Percentiles rank a stretch among this genome's conserved stretches.
Evolutionary conservation across 2,888 invertebrate genomes (phyloP).

Genomic region (Pimpla rufipes): DNA sequence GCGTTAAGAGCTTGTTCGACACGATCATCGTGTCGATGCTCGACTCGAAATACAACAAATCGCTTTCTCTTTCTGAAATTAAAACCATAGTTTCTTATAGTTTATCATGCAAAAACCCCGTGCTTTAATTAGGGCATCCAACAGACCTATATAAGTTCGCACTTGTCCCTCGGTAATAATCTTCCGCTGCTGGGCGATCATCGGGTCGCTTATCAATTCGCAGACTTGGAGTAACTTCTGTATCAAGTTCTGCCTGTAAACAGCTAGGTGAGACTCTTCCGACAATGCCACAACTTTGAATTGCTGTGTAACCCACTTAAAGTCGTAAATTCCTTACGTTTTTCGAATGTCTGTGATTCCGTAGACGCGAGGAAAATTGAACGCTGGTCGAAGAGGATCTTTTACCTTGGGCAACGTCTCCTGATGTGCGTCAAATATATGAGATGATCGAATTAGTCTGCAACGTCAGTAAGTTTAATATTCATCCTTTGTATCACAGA

Average conservation of each 20-base stretch:
- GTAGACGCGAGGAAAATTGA: slow-evolving; percentile 90
- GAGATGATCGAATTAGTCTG: slow-evolving; percentile 88
- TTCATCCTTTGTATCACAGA: background rate
- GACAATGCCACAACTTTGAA: background rate
- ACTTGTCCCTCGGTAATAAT: slow-evolving; percentile 88
- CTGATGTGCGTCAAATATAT: slow-evolving; percentile 92
- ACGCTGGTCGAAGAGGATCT: slow-evolving; percentile 90
- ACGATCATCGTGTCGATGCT: slow-evolving; percentile 89
- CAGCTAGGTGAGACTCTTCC: slow-evolving; percentile 23
- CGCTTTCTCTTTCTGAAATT: slow-evolving; percentile 86
- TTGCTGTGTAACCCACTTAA: slow-evolving; percentile 14
- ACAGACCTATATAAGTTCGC: slow-evolving; percentile 85
- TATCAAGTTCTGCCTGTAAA: slow-evolving; percentile 88
- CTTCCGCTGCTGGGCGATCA: slow-evolving; percentile 87
- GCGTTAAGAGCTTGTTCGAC: slow-evolving; percentile 88
- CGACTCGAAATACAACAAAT: slow-evolving; percentile 89
- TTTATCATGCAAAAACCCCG: slow-evolving; percentile 6
- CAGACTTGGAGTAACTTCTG: slow-evolving; percentile 90
- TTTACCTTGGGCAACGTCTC: slow-evolving; percentile 91
- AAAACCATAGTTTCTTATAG: slow-evolving; percentile 20
- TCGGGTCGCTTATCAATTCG: slow-evolving; percentile 88
- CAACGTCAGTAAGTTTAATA: slow-evolving; percentile 55
- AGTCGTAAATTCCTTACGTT: slow-evolving; percentile 87
- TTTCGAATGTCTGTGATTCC: slow-evolving; percentile 91
- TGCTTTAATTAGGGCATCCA: slow-evolving; percentile 34